These are phyloP conservation scores for Heterocephalus glaber DNA, from an alignment of 2,113 vertebrate genomes.

Conservation along the genomic window DNA sequence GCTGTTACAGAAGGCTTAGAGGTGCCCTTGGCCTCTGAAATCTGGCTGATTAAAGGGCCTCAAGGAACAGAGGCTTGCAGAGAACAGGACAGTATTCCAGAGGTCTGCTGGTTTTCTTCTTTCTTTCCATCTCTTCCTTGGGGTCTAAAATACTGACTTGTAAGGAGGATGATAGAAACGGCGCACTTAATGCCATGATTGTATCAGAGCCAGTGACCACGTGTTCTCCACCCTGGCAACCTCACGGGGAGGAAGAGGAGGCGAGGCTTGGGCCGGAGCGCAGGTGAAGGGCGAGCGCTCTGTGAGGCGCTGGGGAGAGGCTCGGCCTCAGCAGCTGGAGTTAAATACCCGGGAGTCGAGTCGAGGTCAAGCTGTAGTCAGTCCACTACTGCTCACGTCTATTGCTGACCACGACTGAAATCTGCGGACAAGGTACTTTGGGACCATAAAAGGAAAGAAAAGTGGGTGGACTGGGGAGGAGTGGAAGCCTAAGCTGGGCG, in stretches of 20 bases:
- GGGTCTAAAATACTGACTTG: neutral
- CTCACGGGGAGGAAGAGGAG: neutral
- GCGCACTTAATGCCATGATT: neutral
- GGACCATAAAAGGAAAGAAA: neutral
- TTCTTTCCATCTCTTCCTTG: neutral
- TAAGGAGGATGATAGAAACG: neutral
- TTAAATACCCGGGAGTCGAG: no score
- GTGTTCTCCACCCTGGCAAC: neutral
- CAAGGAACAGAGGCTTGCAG: no score
- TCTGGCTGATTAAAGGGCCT: neutral
- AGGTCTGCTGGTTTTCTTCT: neutral
- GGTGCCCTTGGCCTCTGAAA: neutral
- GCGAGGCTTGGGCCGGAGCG: neutral
- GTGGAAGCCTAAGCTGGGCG: neutral
- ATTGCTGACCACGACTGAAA: no score
- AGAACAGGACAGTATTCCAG: neutral
- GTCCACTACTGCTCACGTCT: fast-evolving
- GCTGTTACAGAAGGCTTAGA: neutral
- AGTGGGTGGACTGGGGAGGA: neutral
- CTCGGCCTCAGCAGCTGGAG: neutral
- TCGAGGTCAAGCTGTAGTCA: fast-evolving
- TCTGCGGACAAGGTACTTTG: neutral
- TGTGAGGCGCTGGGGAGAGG: neutral
- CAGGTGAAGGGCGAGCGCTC: neutral
- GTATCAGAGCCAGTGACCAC: neutral